Conservation (phyloP, 2,888 invertebrate genomes). For the Papilio elwesi region DNA sequence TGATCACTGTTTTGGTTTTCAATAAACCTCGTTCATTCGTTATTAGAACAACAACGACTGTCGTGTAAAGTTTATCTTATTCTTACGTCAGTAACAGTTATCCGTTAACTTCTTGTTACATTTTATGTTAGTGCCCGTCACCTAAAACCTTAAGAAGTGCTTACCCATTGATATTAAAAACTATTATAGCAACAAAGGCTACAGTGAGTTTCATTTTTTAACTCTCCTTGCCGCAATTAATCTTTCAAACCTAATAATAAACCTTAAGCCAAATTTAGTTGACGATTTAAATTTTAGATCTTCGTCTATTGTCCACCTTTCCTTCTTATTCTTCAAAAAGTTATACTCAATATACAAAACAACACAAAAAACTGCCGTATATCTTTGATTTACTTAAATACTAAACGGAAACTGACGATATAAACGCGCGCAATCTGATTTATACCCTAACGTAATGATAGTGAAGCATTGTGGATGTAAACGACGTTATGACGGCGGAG, state of each 20-base stretch:
- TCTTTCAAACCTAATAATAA: too few relatives aligned
- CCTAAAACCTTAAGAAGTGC: not conserved
- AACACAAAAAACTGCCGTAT: slow-evolving; percentile 27
- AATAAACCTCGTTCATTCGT: too few relatives aligned
- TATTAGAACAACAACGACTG: too few relatives aligned
- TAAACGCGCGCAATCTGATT: slow-evolving; percentile 53
- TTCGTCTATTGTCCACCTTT: not conserved
- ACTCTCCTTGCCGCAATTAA: not conserved
- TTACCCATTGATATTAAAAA: slow-evolving; percentile 10
- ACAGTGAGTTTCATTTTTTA: slow-evolving; percentile 2
- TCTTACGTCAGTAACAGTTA: too few relatives aligned
- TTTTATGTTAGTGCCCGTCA: not conserved
- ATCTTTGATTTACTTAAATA: not conserved
- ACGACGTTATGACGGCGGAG: slow-evolving; percentile 65
- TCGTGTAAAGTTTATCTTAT: too few relatives aligned
- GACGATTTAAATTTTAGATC: not conserved
- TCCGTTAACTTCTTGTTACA: not conserved
- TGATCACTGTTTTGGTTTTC: too few relatives aligned
- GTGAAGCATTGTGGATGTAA: slow-evolving; percentile 47
- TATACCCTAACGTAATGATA: slow-evolving; percentile 50
- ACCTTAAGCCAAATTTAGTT: not conserved
- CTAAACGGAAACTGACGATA: slow-evolving; percentile 35
- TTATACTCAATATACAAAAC: not conserved
- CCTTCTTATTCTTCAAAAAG: not conserved
- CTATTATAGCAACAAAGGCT: not conserved